Evolutionary conservation across 1,140 invertebrate genomes (phyloP), one percentile per base, ranked within the genome.

Genomic region (Cyrtorhinus lividipennis): DNA sequence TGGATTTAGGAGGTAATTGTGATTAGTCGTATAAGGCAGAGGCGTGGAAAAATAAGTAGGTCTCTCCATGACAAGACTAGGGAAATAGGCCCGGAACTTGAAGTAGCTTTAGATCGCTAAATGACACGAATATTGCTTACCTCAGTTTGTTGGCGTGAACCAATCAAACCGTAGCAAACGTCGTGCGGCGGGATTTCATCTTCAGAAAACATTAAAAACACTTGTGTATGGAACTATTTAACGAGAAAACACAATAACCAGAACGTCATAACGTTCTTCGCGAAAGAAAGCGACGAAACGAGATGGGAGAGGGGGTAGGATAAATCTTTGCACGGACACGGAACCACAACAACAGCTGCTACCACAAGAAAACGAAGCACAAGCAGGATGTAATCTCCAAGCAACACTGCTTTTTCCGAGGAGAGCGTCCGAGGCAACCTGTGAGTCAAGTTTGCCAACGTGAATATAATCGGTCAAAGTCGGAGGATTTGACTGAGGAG

Each of bases 81-180:
- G 48, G 48, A 53, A 53, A 53, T 53, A 53, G 48, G 48, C 20
- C 48, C 20, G 12, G 48, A 38, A 5, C 15, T 15, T 5, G 30
- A n/a, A n/a, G n/a, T n/a, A 38, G 30, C 30, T 53, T 5, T 5
- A 20, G 8, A 53, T 15, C 48, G 20, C 8, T 5, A 5, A 20
- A 53, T 10, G 48, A 53, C 3, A 20, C 10, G 20, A 53, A 53
- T 13, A 22, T 13, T 22, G 48, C 48, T 53, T 5, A 53, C 48
- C 48, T 53, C 20, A 13, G 48, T 53, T 53, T 53, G 48, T 53
- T 53, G 48, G 48, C 48, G 48, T 53, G 48, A 53, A 53, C 48
- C 48, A 53, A 53, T 53, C 30, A 38, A 38, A 38, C 30, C 30
- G 30, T 8, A 8, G 30, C 15, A 38, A 8, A 8, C 5, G 30